Evolutionary conservation across 2,797 vertebrate species (phyloP).

Genomic region (Bufotes viridis): DNA sequence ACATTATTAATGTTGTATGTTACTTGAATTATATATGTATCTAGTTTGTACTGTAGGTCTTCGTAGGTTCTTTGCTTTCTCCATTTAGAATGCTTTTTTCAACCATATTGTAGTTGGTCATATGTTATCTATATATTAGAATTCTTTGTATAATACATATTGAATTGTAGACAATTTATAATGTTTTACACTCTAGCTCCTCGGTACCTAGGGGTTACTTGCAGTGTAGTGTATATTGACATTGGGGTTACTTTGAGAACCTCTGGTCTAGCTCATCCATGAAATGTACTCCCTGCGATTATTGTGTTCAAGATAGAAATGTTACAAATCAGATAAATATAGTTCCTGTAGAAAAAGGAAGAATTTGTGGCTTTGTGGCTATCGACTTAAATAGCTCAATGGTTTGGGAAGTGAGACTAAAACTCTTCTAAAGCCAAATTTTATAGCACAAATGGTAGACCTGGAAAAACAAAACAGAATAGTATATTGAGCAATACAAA

Average conservation of each 20-base stretch:
- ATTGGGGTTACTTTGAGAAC: neutral
- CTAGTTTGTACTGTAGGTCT: too few relatives aligned
- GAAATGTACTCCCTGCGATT: neutral
- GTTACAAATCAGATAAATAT: neutral
- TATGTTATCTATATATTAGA: too few relatives aligned
- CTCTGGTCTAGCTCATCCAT: neutral
- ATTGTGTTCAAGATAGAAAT: neutral
- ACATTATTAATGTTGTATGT: too few relatives aligned
- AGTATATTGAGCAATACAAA: neutral
- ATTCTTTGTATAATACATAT: too few relatives aligned
- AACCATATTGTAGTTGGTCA: too few relatives aligned
- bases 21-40: too few relatives aligned
- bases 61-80: too few relatives aligned
- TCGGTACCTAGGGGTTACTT: too few relatives aligned
- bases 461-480: neutral
- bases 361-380: conserved; percentile 57
- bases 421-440: neutral
- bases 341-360: conserved; percentile 1
- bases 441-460: neutral
- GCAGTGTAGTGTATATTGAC: neutral
- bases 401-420: conserved; percentile 26
- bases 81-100: too few relatives aligned
- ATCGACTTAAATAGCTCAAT: conserved; percentile 33
- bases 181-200: too few relatives aligned
- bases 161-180: too few relatives aligned